A percentile compares a stretch with the other conserved stretches of the same genome.
Evolutionary conservation across 2,113 vertebrate genomes (phyloP).

Genomic region (Plotosus lineatus): DNA sequence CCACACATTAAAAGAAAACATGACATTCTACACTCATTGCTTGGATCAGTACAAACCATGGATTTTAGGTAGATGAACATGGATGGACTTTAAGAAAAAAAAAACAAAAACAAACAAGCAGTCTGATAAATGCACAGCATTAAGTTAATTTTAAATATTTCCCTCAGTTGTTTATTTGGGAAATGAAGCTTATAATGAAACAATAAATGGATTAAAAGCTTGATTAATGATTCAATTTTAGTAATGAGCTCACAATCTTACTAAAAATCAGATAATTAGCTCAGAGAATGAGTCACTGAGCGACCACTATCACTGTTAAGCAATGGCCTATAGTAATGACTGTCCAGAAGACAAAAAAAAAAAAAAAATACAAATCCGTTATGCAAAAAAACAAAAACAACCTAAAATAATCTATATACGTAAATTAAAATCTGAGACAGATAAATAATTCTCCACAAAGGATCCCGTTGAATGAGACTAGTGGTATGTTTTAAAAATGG

Average conservation of each 20-base stretch:
- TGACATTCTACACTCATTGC: slow-evolving; percentile 21
- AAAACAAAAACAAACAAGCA: slow-evolving; percentile 1
- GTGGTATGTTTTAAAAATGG: background rate
- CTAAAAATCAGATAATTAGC: background rate
- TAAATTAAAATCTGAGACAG: no score
- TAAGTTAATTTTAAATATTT: background rate
- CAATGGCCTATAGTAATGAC: background rate
- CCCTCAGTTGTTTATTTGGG: background rate
- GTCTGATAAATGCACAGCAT: background rate
- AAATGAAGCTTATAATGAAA: background rate
- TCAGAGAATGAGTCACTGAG: background rate
- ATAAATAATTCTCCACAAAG: no score
- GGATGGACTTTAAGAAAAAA: background rate
- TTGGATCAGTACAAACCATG: slow-evolving; percentile 23
- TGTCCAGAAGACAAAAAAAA: background rate
- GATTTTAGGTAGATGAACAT: slow-evolving; percentile 30
- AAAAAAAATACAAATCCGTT: background rate
- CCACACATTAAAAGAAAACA: slow-evolving; percentile 30
- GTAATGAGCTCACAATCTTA: background rate
- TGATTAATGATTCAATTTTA: background rate
- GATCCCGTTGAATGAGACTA: background rate
- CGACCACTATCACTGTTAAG: no score
- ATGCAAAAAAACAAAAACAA: background rate
- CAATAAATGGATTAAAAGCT: background rate
- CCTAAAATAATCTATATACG: no score